Evolutionary conservation across 1,140 invertebrate genomes (phyloP).

Genomic region (Gryon sp.): DNA sequence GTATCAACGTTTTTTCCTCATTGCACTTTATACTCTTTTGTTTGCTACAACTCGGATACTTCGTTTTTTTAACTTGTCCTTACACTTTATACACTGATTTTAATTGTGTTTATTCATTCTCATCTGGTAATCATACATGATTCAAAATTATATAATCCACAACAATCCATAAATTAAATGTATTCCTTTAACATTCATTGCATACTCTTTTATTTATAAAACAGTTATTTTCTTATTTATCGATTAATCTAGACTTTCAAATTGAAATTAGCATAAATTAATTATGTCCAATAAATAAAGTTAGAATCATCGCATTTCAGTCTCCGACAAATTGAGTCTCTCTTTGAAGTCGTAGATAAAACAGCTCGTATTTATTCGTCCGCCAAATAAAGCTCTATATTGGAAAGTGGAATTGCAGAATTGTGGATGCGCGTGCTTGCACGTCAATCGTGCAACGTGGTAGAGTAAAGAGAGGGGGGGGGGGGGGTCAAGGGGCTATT

Average conservation of each 20-base stretch:
- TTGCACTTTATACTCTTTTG: conserved; percentile 52
- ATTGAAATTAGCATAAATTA: too few relatives aligned
- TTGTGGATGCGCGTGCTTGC: conserved; percentile 54
- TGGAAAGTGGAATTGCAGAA: conserved; percentile 52
- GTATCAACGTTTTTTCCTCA: conserved; percentile 48
- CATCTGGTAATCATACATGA: too few relatives aligned
- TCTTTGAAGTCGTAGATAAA: not conserved
- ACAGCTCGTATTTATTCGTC: conserved; percentile 16
- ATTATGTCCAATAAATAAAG: too few relatives aligned
- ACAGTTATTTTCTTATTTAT: too few relatives aligned
- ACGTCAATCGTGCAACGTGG: conserved; percentile 66
- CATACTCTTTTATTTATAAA: too few relatives aligned
- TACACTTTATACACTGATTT: conserved; percentile 21
- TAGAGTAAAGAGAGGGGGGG: too few relatives aligned
- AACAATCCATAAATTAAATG: too few relatives aligned
- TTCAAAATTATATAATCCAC: conserved; percentile 2
- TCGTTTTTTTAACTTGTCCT: conserved; percentile 37
- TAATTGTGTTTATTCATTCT: conserved; percentile 1
- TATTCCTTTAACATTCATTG: too few relatives aligned
- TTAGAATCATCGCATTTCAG: too few relatives aligned
- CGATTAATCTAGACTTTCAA: too few relatives aligned
- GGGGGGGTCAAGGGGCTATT: conserved; percentile 69
- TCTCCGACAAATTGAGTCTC: too few relatives aligned
- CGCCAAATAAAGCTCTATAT: conserved; percentile 26
- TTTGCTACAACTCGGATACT: conserved; percentile 33